phyloP scores from a whole-genome alignment of 2,797 vertebrate species.

The Melanotaenia nigrans region DNA sequence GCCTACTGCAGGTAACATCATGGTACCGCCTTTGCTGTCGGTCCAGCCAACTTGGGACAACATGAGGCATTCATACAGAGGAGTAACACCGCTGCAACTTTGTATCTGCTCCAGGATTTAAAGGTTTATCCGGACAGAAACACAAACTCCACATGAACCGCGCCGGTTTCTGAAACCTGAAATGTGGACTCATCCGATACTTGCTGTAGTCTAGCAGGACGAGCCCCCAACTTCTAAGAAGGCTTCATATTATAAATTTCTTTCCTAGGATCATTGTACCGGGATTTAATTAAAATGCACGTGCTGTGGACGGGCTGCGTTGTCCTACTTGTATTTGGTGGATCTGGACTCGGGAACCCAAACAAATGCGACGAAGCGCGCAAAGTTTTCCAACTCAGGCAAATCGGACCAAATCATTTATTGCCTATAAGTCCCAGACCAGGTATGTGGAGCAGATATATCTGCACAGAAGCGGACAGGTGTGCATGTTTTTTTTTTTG shows the following conservation, averaged over 20 bases:
- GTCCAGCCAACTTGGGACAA: conserved; percentile 56
- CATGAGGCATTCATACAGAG: conserved; percentile 41
- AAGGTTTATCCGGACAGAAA: neutral
- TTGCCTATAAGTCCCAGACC: conserved; percentile 78
- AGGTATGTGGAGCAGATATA: conserved; percentile 75
- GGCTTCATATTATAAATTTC: neutral
- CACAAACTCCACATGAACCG: conserved; percentile 10
- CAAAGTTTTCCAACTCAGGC: conserved; percentile 87
- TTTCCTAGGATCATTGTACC: neutral
- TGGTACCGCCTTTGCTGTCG: conserved; percentile 71
- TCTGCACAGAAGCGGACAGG: neutral
- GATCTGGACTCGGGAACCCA: conserved; percentile 47
- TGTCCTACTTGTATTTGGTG: conserved; percentile 61
- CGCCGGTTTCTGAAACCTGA: conserved; percentile 24
- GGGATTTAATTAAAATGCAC: conserved; percentile 52
- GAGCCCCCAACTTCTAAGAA: conserved; percentile 6
- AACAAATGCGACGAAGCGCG: conserved; percentile 85
- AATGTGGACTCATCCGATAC: conserved; percentile 68
- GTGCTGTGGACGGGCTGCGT: conserved; percentile 30
- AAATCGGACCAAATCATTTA: conserved; percentile 80
- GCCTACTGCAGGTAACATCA: conserved; percentile 56
- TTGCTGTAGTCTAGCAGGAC: neutral
- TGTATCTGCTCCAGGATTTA: conserved; percentile 8
- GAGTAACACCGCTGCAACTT: conserved; percentile 43
- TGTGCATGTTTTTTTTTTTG: neutral